Evolutionary conservation across 1,140 invertebrate genomes (phyloP).

Genomic region (Polypedilum vanderplanki): DNA sequence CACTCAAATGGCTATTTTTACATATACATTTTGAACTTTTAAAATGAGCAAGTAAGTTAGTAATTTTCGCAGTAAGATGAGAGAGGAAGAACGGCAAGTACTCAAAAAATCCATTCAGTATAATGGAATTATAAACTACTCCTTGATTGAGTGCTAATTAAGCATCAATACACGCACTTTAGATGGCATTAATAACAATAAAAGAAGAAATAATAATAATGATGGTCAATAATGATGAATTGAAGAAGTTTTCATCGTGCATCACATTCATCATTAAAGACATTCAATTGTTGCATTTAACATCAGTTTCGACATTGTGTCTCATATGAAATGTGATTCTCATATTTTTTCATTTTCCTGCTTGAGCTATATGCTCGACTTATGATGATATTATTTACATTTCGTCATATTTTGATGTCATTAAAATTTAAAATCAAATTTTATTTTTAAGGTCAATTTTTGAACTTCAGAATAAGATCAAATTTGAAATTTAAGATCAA

Average conservation of each 20-base stretch:
- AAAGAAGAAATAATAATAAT: neutral
- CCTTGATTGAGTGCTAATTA: constrained; percentile 12
- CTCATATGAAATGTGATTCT: constrained; percentile 4
- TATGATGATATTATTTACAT: no score
- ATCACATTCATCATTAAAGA: constrained; percentile 6
- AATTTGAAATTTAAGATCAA: no score
- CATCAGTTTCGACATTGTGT: neutral
- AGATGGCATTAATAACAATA: neutral
- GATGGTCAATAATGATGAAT: no score
- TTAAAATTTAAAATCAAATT: no score
- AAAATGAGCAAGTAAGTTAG: neutral
- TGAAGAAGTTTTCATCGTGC: neutral
- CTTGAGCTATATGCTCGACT: no score
- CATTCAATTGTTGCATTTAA: constrained; percentile 6
- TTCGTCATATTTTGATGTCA: no score
- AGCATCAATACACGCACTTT: neutral
- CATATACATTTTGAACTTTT: neutral
- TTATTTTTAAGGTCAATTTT: no score
- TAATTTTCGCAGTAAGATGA: no score
- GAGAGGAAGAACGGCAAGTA: no score
- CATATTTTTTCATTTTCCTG: no score
- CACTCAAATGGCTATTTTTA: neutral
- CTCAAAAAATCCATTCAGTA: neutral
- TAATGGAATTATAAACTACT: constrained; percentile 14
- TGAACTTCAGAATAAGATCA: no score